A percentile compares a stretch with the other conserved stretches of the same genome.
Evolutionary conservation across 2,888 invertebrate genomes (phyloP).

Genomic region (Tigriopus californicus): DNA sequence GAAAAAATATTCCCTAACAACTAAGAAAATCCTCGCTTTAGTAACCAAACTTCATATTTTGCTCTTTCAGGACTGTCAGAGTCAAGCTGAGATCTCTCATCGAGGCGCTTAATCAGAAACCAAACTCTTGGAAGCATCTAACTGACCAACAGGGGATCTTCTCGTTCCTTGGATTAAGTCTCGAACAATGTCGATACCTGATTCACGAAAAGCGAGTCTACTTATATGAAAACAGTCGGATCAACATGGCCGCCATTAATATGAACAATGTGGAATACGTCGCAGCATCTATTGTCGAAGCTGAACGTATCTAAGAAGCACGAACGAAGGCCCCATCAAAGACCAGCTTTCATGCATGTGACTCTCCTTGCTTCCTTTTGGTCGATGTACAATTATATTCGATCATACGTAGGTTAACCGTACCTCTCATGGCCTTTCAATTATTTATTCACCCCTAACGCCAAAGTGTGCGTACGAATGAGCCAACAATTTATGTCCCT

Average conservation of each 20-base stretch:
- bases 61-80: slow-evolving; percentile 83
- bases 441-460: too few relatives aligned
- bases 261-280: slow-evolving; percentile 86
- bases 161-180: slow-evolving; percentile 84
- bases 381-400: too few relatives aligned
- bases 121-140: slow-evolving; percentile 73
- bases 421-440: too few relatives aligned
- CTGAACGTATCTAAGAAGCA: slow-evolving; percentile 25
- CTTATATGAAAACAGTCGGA: slow-evolving; percentile 89
- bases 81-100: slow-evolving; percentile 53
- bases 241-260: slow-evolving; percentile 90
- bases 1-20: too few relatives aligned
- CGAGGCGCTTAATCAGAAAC: slow-evolving; percentile 54
- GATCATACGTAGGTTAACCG: too few relatives aligned
- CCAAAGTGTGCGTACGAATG: too few relatives aligned
- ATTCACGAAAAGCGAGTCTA: slow-evolving; percentile 82
- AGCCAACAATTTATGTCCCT: too few relatives aligned
- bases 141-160: slow-evolving; percentile 99
- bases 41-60: too few relatives aligned
- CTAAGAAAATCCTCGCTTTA: too few relatives aligned
- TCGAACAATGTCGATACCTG: slow-evolving; percentile 52
- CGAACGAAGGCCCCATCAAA: too few relatives aligned
- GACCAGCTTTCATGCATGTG: too few relatives aligned
- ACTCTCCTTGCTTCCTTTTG: too few relatives aligned
- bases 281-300: slow-evolving; percentile 72